A percentile compares a stretch with the other conserved stretches of the same genome.
Evolutionary conservation across 1,140 invertebrate genomes (phyloP).

Genomic region (Drosophila serrata): DNA sequence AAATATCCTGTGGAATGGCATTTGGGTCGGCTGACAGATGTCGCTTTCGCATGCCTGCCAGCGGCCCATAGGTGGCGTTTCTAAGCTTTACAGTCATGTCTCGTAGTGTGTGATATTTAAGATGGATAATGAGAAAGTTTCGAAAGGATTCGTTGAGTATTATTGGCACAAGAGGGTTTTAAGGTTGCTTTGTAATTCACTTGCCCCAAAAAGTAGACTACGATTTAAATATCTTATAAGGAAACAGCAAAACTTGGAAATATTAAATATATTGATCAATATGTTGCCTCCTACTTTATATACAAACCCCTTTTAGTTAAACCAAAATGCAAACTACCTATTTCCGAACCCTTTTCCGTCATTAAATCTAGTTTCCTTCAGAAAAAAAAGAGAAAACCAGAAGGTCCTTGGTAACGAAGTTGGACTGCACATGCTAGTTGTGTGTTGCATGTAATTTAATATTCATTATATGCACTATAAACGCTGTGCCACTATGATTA

Average conservation of each 20-base stretch:
- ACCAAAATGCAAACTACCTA: not conserved
- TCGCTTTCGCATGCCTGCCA: constrained; percentile 39
- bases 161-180: too few relatives aligned
- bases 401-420: constrained; percentile 1
- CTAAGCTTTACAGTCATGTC: constrained; percentile 4
- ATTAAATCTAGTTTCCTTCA: constrained; percentile 4
- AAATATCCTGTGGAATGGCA: constrained; percentile 4
- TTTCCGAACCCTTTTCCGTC: not conserved
- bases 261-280: too few relatives aligned
- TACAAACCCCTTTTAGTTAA: not conserved
- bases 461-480: constrained; percentile 79
- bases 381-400: too few relatives aligned
- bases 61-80: not conserved
- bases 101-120: not conserved
- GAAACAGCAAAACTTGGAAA: too few relatives aligned
- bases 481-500: constrained; percentile 78
- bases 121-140: too few relatives aligned
- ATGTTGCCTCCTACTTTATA: too few relatives aligned
- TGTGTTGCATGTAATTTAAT: constrained; percentile 76
- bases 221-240: too few relatives aligned
- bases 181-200: too few relatives aligned
- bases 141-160: too few relatives aligned
- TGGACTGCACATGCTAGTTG: constrained; percentile 47
- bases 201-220: too few relatives aligned
- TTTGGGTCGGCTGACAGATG: constrained; percentile 38